Conservation (phyloP, 2,797 vertebrate species). For the Coregonus sp. region DNA sequence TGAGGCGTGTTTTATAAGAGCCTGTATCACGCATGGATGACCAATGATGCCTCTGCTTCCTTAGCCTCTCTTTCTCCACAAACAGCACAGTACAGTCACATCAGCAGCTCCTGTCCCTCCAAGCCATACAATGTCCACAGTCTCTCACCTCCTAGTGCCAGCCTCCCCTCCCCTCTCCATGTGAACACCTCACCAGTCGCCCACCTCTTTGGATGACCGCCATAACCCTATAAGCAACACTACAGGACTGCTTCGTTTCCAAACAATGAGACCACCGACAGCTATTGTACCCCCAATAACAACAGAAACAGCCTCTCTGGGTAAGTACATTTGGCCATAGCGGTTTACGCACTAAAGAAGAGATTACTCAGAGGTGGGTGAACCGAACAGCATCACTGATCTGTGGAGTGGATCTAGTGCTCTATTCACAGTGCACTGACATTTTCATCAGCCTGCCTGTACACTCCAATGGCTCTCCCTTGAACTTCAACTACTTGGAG, state of each 20-base stretch:
- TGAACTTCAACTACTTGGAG: background rate
- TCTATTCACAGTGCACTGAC: background rate
- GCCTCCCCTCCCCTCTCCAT: constrained; percentile 3
- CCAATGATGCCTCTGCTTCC: constrained; percentile 7
- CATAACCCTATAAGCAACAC: background rate
- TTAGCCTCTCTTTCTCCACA: background rate
- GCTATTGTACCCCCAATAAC: background rate
- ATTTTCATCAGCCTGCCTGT: background rate
- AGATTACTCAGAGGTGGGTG: background rate
- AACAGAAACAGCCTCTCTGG: constrained; percentile 1
- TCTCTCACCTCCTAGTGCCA: constrained; percentile 10
- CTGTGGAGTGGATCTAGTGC: background rate
- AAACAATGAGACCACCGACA: background rate
- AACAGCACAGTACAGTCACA: constrained; percentile 32
- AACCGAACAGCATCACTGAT: background rate
- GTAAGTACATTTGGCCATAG: background rate
- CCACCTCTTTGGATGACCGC: background rate
- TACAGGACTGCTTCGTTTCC: background rate
- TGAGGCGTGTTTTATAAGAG: constrained; percentile 33
- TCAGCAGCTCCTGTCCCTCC: constrained; percentile 16
- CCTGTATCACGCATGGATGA: constrained; percentile 28
- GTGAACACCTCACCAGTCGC: background rate
- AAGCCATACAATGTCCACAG: constrained; percentile 6
- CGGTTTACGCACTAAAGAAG: background rate
- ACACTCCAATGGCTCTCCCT: background rate